Base-by-base conservation (phyloP, 2,888 invertebrate genomes). In the Meloe dianella region DNA sequence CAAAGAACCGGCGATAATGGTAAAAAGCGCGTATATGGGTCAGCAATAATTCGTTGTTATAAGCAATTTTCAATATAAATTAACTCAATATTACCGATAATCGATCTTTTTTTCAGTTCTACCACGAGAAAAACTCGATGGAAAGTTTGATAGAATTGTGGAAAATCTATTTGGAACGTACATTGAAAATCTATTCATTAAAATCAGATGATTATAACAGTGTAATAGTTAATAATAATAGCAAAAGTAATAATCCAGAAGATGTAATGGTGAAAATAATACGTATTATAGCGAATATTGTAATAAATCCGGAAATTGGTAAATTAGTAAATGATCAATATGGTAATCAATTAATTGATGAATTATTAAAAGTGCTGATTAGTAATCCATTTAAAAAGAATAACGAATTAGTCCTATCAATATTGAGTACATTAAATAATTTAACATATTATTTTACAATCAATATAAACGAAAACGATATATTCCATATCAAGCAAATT, bases 351-450 rank as follows among this genome's bases (percentile, higher is more conserved):
- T 74, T 84, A 59, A 83, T 86, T 69, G 82, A 83, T 63, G 83
- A 83, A 78, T 82, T 84, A 70, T 71, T 84, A 20, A 84, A 83
- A 78, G 83, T 84, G n/a, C 71, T 84, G 20, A 83, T 84, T 32
- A 84, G 84, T 67, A 84, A 84, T 74, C 83, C 85, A 0, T 83
- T 84, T 78, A 86, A 83, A 62, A 88, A 88, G 73, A 87, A 88
- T 72, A 91, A 92, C 75, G 94, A 95, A 81, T 82, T 95, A 57
- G 88, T 93, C 2, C 87, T 92, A 68, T 93, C 94, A 6, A 89
- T 92, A 14, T 84, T 95, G 57, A 93, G 93, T 9, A 92, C 95
- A 0, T 85, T 95, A 68, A 95, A 95, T 83, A 95, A 95, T 83
- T 85, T 95, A 63, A 93, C 94, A 2, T 95, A 90, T 83, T 93